Evolutionary conservation across 2,113 vertebrate species (phyloP).

Genomic region (rat (Rattus norvegicus)): DNA sequence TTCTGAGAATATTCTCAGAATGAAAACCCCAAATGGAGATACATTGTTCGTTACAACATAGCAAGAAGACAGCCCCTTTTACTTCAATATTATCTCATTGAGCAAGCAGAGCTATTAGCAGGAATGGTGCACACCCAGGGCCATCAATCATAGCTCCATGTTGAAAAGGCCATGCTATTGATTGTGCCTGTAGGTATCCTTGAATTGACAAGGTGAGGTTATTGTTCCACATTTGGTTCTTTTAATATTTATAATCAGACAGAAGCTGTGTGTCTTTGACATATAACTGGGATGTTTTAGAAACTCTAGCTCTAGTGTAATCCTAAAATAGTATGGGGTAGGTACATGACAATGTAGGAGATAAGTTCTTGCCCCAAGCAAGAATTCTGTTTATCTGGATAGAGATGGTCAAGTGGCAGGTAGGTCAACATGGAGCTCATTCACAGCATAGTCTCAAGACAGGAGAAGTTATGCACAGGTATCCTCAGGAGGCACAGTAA

Average conservation of each 20-base stretch:
- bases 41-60: not conserved
- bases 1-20: no score
- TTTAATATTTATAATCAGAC: not conserved
- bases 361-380: rapidly evolving
- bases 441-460: not conserved
- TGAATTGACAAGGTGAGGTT: no score
- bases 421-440: rapidly evolving
- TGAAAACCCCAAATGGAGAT: not conserved
- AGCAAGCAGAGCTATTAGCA: not conserved
- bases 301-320: not conserved
- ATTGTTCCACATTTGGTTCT: not conserved
- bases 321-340: not conserved
- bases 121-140: rapidly evolving
- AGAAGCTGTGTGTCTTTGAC: not conserved
- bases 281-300: not conserved
- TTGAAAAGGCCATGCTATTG: not conserved
- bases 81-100: not conserved
- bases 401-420: not conserved
- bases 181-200: not conserved
- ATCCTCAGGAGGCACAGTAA: not conserved
- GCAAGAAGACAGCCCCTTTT: not conserved
- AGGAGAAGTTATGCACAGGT: not conserved
- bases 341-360: not conserved
- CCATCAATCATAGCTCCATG: not conserved
- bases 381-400: not conserved